Evolutionary conservation across 2,113 vertebrate genomes (phyloP), one percentile per base, ranked within the genome.

Genomic region (Sminthopsis crassicaudata): DNA sequence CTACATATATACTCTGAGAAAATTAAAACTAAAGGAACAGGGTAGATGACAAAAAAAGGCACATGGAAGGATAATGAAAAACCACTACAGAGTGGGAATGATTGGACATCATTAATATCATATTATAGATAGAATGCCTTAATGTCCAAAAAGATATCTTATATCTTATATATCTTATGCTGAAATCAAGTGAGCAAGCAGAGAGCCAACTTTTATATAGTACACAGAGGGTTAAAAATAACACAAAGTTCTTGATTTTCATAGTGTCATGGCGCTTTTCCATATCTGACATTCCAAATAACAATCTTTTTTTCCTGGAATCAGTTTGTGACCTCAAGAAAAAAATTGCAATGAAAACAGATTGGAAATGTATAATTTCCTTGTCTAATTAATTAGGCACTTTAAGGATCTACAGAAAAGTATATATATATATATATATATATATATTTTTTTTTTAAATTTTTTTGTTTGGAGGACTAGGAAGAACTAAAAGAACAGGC

Each of bases 61-160:
- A 92, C 4, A 30, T 3, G 53, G 46, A 90, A 91, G 84, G 91
- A 95, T 94, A 90, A 94, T 92, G 51, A 93, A 89, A 92, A 48
- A 6, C n/a, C 42, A 50, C 84, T 76, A 60, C 2, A 90, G 46
- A 76, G 53, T 53, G 19, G 19, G 54, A 42, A 53, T 3, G 90
- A 76, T 36, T 42, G 7, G 4, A 3, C 48, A 57, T 46, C 90
- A 50, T 19, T 76, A 76, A 76, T 76, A n/a, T 76, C 36, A 76
- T 5, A n/a, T 19, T 36, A 4, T n/a, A n/a, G 30, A 36, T 16
- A 67, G 12, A 76, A n/a, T 76, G 3, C 16, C 12, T 76, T 76
- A n/a, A 76, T 76, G 36, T 12, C 60, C 36, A 19, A n/a, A 1
- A 2, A 46, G 11, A 50, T 27, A 10, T 0, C 51, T 84, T 8